These are phyloP conservation scores for Steatocranus sp. DNA, from an alignment of 2,797 vertebrate species.

Conservation along the genomic window DNA sequence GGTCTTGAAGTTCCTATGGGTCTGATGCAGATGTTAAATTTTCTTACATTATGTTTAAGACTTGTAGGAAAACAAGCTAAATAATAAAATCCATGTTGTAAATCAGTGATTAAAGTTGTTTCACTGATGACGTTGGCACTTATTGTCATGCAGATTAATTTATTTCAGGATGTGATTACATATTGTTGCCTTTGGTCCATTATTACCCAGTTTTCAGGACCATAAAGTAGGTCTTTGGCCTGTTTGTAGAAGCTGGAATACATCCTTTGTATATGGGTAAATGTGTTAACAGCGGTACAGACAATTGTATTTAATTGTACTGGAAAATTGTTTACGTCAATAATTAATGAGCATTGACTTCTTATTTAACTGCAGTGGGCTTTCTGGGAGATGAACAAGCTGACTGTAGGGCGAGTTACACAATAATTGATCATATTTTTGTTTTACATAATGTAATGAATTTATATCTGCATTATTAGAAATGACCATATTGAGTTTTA, in stretches of 20 bases:
- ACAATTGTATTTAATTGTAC: neutral
- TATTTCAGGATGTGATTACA: neutral
- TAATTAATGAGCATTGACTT: rapidly evolving
- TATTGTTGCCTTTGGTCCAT: neutral
- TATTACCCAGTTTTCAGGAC: rapidly evolving
- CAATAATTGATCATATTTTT: neutral
- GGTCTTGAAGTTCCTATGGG: rapidly evolving
- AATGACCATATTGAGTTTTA: rapidly evolving
- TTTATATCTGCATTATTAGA: rapidly evolving
- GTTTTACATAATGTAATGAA: neutral
- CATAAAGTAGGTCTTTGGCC: neutral
- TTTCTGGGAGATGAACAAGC: neutral
- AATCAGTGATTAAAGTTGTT: neutral
- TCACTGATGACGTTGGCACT: rapidly evolving
- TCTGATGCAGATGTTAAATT: neutral
- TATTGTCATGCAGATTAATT: neutral
- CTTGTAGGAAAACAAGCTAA: neutral
- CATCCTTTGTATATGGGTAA: neutral
- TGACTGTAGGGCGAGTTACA: neutral
- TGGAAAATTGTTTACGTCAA: neutral
- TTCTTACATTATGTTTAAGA: neutral
- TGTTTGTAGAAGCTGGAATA: neutral
- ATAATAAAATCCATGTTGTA: neutral
- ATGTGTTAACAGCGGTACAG: rapidly evolving
- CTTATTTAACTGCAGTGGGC: neutral